Base-by-base conservation (phyloP, 2,797 vertebrate species). In the Sebastes cheni region DNA sequence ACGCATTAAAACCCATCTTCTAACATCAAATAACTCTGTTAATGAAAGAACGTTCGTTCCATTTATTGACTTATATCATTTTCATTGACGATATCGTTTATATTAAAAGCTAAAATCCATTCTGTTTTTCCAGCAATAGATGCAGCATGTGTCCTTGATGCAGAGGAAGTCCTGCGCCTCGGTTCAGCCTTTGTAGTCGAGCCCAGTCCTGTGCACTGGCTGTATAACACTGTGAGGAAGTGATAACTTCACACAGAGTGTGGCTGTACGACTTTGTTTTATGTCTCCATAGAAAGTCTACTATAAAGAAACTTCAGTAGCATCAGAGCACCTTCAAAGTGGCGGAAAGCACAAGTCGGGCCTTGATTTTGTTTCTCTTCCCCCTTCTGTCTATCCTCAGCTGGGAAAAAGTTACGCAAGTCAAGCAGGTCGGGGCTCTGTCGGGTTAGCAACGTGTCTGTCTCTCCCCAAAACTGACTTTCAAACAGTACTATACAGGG, bases 291-390 rank as follows among this genome's bases (percentile, higher is more conserved):
- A 79, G 77, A 88, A 85, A 86, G 69, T 60, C 50, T 1, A 32
- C 60, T 58, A 23, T 59, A 72, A 76, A 86, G 86, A 80, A 79
- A 80, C 86, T 87, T 86, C 83, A 76, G 80, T 11, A 22, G 76
- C 87, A 76, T 79, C 75, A 67, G 88, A 86, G 80, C 68, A 67
- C 78, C 88, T 86, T 91, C 81, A 91, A 90, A 89, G 91, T 64
- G 72, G 54, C 81, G 72, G 90, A 86, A 80, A 84, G 78, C 69
- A 72, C 5, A 12, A 86, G 82, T 3, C 4, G 62, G 22, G 46
- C 52, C 82, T 84, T 70, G 83, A 75, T 73, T 89, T 85, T 75
- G 64, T 72, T 79, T 71, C 54, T 50, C 67, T 39, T 3, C 46
- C 29, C 46, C 25, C 64, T 68, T 27, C 70, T 72, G 52, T 75